Evolutionary conservation across 2,797 vertebrate genomes (phyloP).

Genomic region (Falco biarmicus): DNA sequence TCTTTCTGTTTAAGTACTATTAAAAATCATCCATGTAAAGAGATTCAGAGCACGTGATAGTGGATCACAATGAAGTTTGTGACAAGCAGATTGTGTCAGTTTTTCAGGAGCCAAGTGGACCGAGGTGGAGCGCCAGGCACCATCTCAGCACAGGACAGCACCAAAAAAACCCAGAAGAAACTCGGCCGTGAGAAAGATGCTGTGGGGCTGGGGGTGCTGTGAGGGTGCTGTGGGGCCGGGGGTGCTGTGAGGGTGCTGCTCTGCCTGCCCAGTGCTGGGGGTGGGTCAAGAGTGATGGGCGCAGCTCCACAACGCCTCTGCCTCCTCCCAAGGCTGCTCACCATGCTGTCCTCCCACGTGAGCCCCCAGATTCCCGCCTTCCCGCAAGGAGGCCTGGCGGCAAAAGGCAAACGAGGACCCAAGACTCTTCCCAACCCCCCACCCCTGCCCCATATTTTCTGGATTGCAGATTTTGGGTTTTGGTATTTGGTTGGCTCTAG

Average conservation of each 20-base stretch:
- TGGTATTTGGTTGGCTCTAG: not conserved
- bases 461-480: not conserved
- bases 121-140: not conserved
- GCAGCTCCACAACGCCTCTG: accelerated
- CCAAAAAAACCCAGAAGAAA: too few relatives aligned
- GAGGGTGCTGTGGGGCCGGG: too few relatives aligned
- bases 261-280: too few relatives aligned
- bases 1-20: not conserved
- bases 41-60: not conserved
- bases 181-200: not conserved
- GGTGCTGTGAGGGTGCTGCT: too few relatives aligned
- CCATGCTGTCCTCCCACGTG: not conserved
- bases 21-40: not conserved
- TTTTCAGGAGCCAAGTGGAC: not conserved
- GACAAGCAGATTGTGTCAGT: not conserved
- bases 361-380: not conserved
- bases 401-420: not conserved
- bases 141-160: too few relatives aligned
- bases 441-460: not conserved
- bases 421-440: not conserved
- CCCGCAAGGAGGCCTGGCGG: not conserved
- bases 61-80: not conserved
- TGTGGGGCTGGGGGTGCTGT: too few relatives aligned
- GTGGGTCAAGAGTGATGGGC: accelerated
- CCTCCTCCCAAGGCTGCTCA: too few relatives aligned